phyloP scores from a whole-genome alignment of 2,888 invertebrate genomes.

The Julus scanicus region DNA sequence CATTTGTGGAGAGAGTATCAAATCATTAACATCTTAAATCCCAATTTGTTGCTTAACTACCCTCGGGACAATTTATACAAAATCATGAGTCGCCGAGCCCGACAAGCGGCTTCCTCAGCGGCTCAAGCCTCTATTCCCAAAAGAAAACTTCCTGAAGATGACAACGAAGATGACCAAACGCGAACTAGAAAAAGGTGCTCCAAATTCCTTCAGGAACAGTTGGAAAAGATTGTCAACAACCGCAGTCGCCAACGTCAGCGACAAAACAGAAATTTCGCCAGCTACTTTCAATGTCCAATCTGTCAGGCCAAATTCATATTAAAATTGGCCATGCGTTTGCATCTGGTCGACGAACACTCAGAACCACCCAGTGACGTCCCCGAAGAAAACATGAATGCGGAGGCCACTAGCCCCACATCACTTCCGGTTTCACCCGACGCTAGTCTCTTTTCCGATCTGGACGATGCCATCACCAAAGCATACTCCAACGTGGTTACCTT shows the following conservation, averaged over 20 bases:
- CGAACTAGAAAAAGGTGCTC: constrained; percentile 94
- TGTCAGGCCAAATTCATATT: constrained; percentile 95
- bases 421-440: constrained; percentile 56
- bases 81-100: constrained; percentile 80
- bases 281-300: constrained; percentile 95
- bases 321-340: constrained; percentile 92
- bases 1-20: too few relatives aligned
- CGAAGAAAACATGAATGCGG: constrained; percentile 74
- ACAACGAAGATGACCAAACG: constrained; percentile 74
- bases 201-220: constrained; percentile 95
- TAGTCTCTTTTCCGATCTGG: constrained; percentile 77
- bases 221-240: constrained; percentile 97
- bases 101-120: constrained; percentile 59
- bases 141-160: constrained; percentile 68
- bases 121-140: constrained; percentile 64
- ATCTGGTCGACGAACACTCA: constrained; percentile 91
- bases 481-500: too few relatives aligned
- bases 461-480: constrained; percentile 73
- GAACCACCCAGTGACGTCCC: constrained; percentile 72
- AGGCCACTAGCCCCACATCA: constrained; percentile 72
- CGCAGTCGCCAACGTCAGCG: constrained; percentile 95
- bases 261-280: constrained; percentile 93
- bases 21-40: too few relatives aligned
- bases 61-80: constrained; percentile 90
- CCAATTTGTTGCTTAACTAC: constrained; percentile 78